Percentiles rank a stretch among this genome's conserved stretches.
Evolutionary conservation across 2,797 vertebrate genomes (phyloP).

Genomic region (Poeciliopsis presidionis): DNA sequence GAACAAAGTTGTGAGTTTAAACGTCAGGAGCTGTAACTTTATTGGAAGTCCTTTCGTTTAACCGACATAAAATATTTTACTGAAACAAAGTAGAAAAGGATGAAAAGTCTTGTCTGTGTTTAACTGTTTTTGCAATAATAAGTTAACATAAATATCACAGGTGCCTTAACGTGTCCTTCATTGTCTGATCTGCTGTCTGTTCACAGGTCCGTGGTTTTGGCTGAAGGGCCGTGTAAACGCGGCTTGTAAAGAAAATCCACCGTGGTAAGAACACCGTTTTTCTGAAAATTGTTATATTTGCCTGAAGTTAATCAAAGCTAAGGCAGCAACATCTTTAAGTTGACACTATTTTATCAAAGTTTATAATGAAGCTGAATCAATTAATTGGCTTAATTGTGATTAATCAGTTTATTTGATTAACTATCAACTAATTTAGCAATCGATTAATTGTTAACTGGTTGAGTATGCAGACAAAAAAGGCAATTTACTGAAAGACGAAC

Average conservation of each 20-base stretch:
- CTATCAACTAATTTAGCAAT: no score
- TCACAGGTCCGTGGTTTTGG: slow-evolving; percentile 85
- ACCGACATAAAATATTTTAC: neutral
- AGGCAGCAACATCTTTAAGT: neutral
- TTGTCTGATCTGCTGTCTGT: slow-evolving; percentile 23
- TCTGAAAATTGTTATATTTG: neutral
- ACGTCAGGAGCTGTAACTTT: neutral
- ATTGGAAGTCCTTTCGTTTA: neutral
- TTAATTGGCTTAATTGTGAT: no score
- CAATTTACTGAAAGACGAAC: no score
- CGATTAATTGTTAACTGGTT: no score
- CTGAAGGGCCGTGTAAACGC: slow-evolving; percentile 80
- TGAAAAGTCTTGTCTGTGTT: neutral
- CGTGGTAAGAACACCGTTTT: slow-evolving; percentile 67
- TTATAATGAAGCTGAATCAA: no score
- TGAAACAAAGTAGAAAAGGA: neutral
- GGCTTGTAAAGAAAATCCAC: slow-evolving; percentile 76
- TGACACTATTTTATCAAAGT: neutral
- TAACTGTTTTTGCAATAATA: neutral
- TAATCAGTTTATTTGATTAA: no score
- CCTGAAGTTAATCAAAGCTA: neutral
- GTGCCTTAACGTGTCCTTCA: neutral
- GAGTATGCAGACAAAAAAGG: no score
- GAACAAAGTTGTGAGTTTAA: neutral
- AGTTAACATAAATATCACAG: neutral